A percentile compares a stretch with the other conserved stretches of the same genome.
These are phyloP conservation scores for Macropodus opercularis DNA, from an alignment of 2,797 vertebrate species.

Conservation along the genomic window DNA sequence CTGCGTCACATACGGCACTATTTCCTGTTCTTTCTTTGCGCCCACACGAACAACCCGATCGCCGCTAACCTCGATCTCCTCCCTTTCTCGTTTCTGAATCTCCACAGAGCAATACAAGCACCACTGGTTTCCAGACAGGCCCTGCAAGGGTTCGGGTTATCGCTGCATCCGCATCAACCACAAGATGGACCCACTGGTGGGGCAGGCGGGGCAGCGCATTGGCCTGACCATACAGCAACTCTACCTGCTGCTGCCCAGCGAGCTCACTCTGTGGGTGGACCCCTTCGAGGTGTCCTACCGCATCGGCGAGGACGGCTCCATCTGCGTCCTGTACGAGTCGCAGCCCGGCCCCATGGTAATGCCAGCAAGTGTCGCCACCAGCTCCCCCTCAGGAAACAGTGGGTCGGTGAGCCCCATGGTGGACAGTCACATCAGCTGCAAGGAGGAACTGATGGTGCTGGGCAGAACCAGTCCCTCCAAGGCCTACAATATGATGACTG, in stretches of 20 bases:
- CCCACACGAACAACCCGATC: neutral
- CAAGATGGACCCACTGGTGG: conserved; percentile 97
- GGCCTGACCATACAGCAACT: conserved; percentile 95
- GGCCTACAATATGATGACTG: conserved; percentile 98
- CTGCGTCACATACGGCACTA: neutral
- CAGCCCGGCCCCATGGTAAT: conserved; percentile 77
- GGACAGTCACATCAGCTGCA: conserved; percentile 98
- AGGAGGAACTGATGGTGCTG: conserved; percentile 95
- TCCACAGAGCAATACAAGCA: conserved; percentile 95
- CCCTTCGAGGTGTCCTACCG: conserved; percentile 98
- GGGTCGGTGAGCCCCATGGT: conserved; percentile 85
- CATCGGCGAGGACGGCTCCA: conserved; percentile 95
- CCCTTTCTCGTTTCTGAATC: conserved; percentile 18
- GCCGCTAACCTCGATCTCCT: conserved; percentile 19
- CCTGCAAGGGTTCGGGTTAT: conserved; percentile 94
- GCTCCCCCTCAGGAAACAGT: conserved; percentile 68
- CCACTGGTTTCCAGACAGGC: conserved; percentile 97
- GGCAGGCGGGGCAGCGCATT: conserved; percentile 92
- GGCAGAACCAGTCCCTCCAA: conserved; percentile 96
- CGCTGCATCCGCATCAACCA: conserved; percentile 98
- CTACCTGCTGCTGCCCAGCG: conserved; percentile 93
- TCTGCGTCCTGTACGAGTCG: conserved; percentile 96
- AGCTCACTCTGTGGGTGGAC: conserved; percentile 98
- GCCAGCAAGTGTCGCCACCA: conserved; percentile 40
- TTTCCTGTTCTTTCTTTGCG: neutral